Evolutionary conservation across 92 coral and sea anemone species (phyloP).

Genomic region (Palythoa heliodiscus): DNA sequence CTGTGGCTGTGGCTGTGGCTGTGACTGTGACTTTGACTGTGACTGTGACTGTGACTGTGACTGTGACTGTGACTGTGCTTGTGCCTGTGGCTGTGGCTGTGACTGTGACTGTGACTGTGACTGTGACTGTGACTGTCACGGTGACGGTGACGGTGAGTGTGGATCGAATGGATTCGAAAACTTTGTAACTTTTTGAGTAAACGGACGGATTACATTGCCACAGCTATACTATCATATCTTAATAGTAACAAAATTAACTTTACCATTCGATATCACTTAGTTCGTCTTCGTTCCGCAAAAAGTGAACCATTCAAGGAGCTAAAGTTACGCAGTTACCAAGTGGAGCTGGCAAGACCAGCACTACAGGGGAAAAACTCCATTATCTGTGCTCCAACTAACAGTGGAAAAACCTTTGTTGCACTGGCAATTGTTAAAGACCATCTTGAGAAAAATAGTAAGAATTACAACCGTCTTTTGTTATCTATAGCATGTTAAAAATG

Average conservation of each 20-base stretch:
- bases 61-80: no score
- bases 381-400: conserved; percentile 92
- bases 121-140: no score
- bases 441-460: conserved; percentile 47
- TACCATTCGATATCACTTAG: not conserved
- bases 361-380: conserved; percentile 79
- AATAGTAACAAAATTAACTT: not conserved
- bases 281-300: conserved; percentile 1
- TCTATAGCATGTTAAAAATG: no score
- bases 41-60: no score
- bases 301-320: not conserved
- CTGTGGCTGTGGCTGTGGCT: no score
- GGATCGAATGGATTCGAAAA: not conserved
- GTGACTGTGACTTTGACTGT: no score
- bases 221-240: not conserved
- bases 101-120: no score
- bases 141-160: not conserved
- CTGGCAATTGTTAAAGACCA: conserved; percentile 71
- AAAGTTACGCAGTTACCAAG: conserved; percentile 64
- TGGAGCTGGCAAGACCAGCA: conserved; percentile 82
- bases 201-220: not conserved
- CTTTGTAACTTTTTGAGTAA: no score
- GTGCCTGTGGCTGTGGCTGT: no score
- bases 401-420: conserved; percentile 93
- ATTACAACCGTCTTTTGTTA: no score